phyloP scores from a whole-genome alignment of 1,140 invertebrate genomes.

The Brachionus koreanus region DNA sequence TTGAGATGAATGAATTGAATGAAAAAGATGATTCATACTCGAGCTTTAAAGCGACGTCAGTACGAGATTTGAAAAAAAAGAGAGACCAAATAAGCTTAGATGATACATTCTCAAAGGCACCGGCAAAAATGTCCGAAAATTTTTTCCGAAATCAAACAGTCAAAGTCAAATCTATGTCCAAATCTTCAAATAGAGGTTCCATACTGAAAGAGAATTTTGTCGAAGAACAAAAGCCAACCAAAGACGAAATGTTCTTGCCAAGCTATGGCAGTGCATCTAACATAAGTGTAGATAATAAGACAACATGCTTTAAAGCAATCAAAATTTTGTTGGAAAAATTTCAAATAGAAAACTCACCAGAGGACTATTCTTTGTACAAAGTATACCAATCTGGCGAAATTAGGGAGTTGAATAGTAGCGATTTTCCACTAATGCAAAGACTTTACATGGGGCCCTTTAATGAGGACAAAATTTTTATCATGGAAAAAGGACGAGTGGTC shows the following conservation, averaged over 20 bases:
- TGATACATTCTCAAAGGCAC: constrained; percentile 20
- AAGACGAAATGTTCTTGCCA: constrained; percentile 38
- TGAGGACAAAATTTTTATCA: constrained; percentile 39
- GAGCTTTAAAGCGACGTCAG: constrained; percentile 32
- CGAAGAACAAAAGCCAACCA: neutral
- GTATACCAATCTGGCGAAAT: constrained; percentile 23
- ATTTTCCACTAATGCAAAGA: constrained; percentile 29
- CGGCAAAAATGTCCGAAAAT: neutral
- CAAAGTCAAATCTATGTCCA: neutral
- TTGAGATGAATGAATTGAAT: neutral
- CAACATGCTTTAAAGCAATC: constrained; percentile 32
- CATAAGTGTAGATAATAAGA: constrained; percentile 19
- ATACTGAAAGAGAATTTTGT: neutral
- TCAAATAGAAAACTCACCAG: constrained; percentile 12
- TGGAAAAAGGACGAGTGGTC: constrained; percentile 25
- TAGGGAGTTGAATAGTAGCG: neutral
- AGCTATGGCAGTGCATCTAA: constrained; percentile 31
- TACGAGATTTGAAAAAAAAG: constrained; percentile 28
- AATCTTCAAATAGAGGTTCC: neutral
- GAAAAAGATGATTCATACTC: neutral
- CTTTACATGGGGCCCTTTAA: constrained; percentile 40
- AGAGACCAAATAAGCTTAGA: neutral
- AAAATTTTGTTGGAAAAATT: constrained; percentile 38
- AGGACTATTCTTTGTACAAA: constrained; percentile 37
- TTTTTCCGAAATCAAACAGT: constrained; percentile 37